These are phyloP conservation scores for Calameuta filiformis DNA, from an alignment of 2,888 invertebrate genomes.

Conservation along the genomic window DNA sequence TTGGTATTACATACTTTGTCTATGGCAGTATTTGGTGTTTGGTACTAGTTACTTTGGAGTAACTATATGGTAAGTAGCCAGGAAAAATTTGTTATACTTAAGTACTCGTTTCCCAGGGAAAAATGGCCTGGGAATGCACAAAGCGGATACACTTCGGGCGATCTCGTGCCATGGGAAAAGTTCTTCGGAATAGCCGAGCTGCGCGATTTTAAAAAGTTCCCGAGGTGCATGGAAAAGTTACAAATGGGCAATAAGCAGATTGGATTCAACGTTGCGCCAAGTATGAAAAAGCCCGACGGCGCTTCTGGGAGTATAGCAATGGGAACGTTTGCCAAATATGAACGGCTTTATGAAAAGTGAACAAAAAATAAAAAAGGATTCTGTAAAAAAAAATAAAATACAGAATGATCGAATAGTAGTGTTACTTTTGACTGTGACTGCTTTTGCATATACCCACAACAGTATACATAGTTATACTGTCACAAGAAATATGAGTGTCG, in stretches of 20 bases:
- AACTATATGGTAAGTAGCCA: neutral
- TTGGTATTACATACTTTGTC: neutral
- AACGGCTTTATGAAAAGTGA: slow-evolving; percentile 22
- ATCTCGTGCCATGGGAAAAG: neutral
- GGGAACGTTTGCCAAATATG: slow-evolving; percentile 47
- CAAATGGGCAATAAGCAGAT: slow-evolving; percentile 55
- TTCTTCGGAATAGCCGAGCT: neutral
- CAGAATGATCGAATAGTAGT: neutral
- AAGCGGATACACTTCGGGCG: neutral
- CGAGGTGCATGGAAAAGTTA: slow-evolving; percentile 32
- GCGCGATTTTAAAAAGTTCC: neutral
- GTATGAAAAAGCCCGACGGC: neutral
- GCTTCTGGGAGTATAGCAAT: neutral
- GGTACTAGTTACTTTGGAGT: neutral
- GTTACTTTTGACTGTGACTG: neutral
- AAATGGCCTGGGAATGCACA: neutral
- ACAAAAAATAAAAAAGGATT: neutral
- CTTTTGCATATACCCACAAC: neutral
- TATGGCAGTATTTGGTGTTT: neutral
- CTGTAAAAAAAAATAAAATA: neutral
- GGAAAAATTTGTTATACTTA: neutral
- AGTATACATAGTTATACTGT: neutral
- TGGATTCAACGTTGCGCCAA: slow-evolving; percentile 39
- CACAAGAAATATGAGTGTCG: neutral
- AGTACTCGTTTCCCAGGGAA: neutral